Conservation (phyloP, 2,888 invertebrate genomes). For the Nycteola revayana region DNA sequence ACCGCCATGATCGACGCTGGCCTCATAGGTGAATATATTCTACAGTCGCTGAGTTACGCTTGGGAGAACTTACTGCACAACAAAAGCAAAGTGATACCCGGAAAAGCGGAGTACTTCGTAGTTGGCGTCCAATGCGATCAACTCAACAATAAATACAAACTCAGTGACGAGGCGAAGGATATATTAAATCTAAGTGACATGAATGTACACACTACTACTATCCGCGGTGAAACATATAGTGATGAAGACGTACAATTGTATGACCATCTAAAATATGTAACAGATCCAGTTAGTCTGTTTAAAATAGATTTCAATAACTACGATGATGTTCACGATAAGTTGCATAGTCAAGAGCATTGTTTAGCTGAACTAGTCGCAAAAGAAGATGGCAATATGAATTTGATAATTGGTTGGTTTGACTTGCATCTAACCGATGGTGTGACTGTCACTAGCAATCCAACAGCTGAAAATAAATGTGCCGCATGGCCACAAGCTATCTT, state of each 20-base stretch:
- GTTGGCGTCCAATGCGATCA: slow-evolving; percentile 15
- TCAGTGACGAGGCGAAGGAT: slow-evolving; percentile 5
- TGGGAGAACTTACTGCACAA: slow-evolving; percentile 55
- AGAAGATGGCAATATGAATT: slow-evolving; percentile 17
- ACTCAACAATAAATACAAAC: slow-evolving; percentile 13
- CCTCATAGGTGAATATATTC: slow-evolving; percentile 42
- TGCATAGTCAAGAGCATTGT: slow-evolving; percentile 11
- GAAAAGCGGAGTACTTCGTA: slow-evolving; percentile 21
- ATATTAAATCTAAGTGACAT: slow-evolving; percentile 9
- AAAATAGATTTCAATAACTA: slow-evolving; percentile 24
- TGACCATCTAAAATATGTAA: slow-evolving; percentile 19
- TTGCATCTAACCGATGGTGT: slow-evolving; percentile 82
- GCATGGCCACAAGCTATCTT: slow-evolving; percentile 51
- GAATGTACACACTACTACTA: slow-evolving; percentile 15
- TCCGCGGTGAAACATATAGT: slow-evolving; percentile 13
- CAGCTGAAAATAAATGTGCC: slow-evolving; percentile 42
- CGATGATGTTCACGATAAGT: slow-evolving; percentile 12
- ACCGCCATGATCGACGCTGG: slow-evolving; percentile 20
- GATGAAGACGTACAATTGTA: slow-evolving; percentile 21
- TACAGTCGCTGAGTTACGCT: slow-evolving; percentile 84
- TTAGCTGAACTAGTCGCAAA: slow-evolving; percentile 7
- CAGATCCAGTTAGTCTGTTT: slow-evolving; percentile 20
- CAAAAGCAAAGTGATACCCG: slow-evolving; percentile 15
- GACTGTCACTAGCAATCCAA: slow-evolving; percentile 78
- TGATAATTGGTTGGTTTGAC: slow-evolving; percentile 84